These are phyloP conservation scores for Myotis yumanensis DNA, from an alignment of 2,113 vertebrate species.

Conservation along the genomic window DNA sequence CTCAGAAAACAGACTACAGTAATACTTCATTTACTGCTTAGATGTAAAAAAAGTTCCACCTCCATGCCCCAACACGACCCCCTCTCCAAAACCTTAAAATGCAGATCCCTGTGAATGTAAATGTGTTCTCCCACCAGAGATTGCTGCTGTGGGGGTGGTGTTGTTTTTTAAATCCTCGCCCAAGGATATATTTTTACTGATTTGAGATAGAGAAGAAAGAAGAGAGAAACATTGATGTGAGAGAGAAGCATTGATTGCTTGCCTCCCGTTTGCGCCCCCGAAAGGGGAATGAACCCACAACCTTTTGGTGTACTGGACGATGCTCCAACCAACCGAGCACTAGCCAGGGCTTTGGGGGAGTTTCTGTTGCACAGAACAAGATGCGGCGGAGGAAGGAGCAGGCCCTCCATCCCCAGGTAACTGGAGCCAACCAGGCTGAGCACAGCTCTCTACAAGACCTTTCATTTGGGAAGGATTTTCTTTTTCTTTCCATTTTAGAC, in stretches of 20 bases:
- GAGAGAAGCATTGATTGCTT: background rate
- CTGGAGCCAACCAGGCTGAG: background rate
- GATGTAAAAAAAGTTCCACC: conserved; percentile 30
- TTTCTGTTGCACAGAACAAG: conserved; percentile 15
- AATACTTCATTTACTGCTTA: conserved; percentile 62
- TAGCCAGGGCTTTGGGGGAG: background rate
- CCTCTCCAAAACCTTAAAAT: conserved; percentile 54
- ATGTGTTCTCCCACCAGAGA: conserved; percentile 52
- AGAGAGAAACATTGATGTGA: background rate
- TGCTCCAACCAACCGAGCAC: background rate
- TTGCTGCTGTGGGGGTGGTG: conserved; percentile 36
- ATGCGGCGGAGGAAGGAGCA: conserved; percentile 28
- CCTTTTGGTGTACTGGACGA: background rate
- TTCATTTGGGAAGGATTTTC: conserved; percentile 59
- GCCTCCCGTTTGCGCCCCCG: background rate
- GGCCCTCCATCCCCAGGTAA: background rate
- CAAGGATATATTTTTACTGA: background rate
- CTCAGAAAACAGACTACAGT: conserved; percentile 57
- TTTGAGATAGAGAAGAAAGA: background rate
- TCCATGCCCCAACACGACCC: background rate
- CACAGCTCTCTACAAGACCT: conserved; percentile 58
- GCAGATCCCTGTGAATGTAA: conserved; percentile 59
- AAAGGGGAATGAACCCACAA: background rate
- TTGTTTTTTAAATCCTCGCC: too few relatives aligned
- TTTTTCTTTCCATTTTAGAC: conserved; percentile 66